Evolutionary conservation across 2,113 vertebrate genomes (phyloP).

Genomic region (Glaucomys volans): DNA sequence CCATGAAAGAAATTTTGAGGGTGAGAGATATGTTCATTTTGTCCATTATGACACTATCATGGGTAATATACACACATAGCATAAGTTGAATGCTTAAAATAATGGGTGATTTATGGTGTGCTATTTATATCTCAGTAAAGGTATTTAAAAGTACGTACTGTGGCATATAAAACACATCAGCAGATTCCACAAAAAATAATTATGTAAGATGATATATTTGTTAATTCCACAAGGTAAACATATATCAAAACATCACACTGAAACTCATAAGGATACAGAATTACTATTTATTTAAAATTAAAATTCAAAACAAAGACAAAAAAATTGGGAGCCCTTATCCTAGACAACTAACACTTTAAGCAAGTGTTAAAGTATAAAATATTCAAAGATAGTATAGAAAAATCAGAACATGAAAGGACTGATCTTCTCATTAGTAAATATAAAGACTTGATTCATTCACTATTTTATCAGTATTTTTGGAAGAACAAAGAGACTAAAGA

Average conservation of each 20-base stretch:
- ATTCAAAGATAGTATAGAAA: background rate
- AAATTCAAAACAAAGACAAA: background rate
- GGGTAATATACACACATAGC: background rate
- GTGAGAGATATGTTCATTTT: background rate
- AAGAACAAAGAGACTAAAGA: background rate
- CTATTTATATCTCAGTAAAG: background rate
- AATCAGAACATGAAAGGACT: background rate
- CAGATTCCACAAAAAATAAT: background rate
- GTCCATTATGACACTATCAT: background rate
- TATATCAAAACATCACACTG: background rate
- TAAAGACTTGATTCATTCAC: background rate
- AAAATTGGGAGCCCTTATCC: background rate
- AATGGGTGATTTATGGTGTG: background rate
- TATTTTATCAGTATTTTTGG: background rate
- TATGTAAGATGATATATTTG: background rate
- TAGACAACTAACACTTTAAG: background rate
- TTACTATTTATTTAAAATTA: background rate
- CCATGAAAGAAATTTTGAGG: background rate
- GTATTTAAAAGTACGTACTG: background rate
- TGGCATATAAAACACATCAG: background rate
- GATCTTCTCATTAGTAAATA: background rate
- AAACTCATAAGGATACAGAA: background rate
- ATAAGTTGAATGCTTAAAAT: background rate
- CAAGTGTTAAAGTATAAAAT: background rate
- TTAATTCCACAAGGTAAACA: background rate